Percentiles rank a stretch among this genome's conserved stretches.
These are phyloP conservation scores for Drosophila robusta DNA, from an alignment of 2,888 invertebrate genomes.

Conservation along the genomic window DNA sequence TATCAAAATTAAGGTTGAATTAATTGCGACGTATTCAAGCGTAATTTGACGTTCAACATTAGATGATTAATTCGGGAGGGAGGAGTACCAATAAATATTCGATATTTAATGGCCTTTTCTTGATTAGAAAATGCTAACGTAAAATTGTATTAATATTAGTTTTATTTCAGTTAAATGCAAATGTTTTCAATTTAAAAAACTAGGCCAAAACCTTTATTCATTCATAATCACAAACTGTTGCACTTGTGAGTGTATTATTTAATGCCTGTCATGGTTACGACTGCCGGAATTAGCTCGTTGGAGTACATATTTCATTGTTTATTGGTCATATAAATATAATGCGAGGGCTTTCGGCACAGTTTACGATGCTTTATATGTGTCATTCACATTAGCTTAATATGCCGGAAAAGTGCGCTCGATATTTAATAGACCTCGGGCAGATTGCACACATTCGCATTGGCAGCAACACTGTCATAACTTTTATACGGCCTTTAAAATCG, in stretches of 20 bases:
- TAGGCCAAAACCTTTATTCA: not conserved
- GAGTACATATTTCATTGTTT: conserved; percentile 61
- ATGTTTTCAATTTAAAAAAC: conserved; percentile 3
- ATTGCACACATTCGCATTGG: conserved; percentile 40
- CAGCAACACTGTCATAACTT: conserved; percentile 66
- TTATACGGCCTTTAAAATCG: conserved; percentile 76
- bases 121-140: not conserved
- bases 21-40: conserved; percentile 34
- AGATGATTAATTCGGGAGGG: conserved; percentile 32
- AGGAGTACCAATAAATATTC: conserved; percentile 1
- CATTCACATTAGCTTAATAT: conserved; percentile 73
- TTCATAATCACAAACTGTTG: conserved; percentile 31
- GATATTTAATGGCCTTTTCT: conserved; percentile 6
- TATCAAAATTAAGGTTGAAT: conserved; percentile 40
- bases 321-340: conserved; percentile 75
- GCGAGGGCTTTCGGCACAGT: conserved; percentile 39
- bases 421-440: conserved; percentile 57
- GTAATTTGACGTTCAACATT: conserved; percentile 46
- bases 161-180: not conserved
- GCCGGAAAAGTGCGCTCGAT: conserved; percentile 63
- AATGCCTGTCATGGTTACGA: conserved; percentile 9
- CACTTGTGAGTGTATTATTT: conserved; percentile 22
- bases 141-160: not conserved
- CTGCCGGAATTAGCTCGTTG: conserved; percentile 46
- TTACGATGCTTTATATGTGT: conserved; percentile 58